Conservation (phyloP, 1,140 invertebrate genomes). For the Drosophila quadrilineata region DNA sequence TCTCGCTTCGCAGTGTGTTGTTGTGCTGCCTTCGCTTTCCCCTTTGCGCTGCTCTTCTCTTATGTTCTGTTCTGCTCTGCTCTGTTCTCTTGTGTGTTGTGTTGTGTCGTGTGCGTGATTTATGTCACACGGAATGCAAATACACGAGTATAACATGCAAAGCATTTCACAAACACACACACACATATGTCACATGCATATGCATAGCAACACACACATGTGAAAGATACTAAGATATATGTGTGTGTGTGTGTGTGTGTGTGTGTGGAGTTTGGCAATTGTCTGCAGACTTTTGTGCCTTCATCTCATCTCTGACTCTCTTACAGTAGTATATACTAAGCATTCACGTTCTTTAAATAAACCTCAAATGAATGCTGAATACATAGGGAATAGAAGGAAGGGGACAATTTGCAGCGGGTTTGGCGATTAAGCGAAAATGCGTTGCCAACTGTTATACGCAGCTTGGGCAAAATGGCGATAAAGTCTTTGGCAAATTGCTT, state of each 20-base stretch:
- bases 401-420: conserved; percentile 5
- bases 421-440: background rate
- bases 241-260: background rate
- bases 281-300: conserved; percentile 18
- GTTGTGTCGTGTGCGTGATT: conserved; percentile 66
- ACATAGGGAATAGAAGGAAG: no score
- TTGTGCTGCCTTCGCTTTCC: no score
- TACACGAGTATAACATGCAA: conserved; percentile 75
- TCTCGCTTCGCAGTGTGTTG: conserved; percentile 33
- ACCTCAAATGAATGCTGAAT: conserved; percentile 53
- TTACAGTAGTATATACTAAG: conserved; percentile 39
- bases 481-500: background rate
- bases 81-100: no score
- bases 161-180: conserved; percentile 41
- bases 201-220: background rate
- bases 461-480: no score
- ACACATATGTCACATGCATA: conserved; percentile 17
- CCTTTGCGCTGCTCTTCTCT: no score
- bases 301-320: conserved; percentile 26
- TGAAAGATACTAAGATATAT: no score
- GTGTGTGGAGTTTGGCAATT: conserved; percentile 16
- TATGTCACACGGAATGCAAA: conserved; percentile 77
- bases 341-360: conserved; percentile 67
- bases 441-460: conserved; percentile 1
- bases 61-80: conserved; percentile 13